Conservation (phyloP, 2,888 invertebrate species). For the Calliphora vomitoria region DNA sequence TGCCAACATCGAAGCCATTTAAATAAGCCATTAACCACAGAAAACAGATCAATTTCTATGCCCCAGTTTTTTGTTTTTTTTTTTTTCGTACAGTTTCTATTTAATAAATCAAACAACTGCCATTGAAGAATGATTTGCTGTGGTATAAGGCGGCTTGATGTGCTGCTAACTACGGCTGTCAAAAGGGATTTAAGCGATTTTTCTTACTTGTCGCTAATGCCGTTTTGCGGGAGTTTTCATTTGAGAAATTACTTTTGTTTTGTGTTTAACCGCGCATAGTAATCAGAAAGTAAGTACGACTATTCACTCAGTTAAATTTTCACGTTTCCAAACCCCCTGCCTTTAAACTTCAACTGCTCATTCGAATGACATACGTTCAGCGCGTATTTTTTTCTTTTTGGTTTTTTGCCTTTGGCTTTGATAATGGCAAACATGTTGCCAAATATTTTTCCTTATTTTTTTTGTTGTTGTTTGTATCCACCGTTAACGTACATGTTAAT, state of each 20-base stretch:
- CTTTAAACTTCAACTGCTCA: constrained; percentile 24
- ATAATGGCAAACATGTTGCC: constrained; percentile 83
- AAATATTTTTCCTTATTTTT: constrained; percentile 75
- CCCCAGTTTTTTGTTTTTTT: constrained; percentile 36
- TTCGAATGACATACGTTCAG: constrained; percentile 72
- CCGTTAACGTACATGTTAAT: constrained; percentile 64
- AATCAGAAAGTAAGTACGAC: constrained; percentile 77
- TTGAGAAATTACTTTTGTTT: constrained; percentile 82
- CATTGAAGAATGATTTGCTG: constrained; percentile 75
- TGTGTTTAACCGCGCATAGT: constrained; percentile 84
- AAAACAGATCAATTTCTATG: constrained; percentile 71
- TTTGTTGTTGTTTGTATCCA: constrained; percentile 1
- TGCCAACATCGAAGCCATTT: constrained; percentile 78
- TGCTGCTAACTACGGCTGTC: constrained; percentile 83
- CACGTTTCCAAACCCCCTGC: constrained; percentile 50
- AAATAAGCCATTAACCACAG: constrained; percentile 84
- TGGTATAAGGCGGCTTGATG: constrained; percentile 66
- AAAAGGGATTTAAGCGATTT: constrained; percentile 84
- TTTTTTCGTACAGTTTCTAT: constrained; percentile 74
- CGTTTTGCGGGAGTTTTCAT: constrained; percentile 58
- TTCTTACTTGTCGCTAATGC: constrained; percentile 78
- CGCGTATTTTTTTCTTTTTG: constrained; percentile 73
- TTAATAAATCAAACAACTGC: constrained; percentile 80
- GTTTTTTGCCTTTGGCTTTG: constrained; percentile 72
- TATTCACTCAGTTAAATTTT: constrained; percentile 32